Conservation (phyloP, 2,888 invertebrate genomes). For the Drosophila cognata region DNA sequence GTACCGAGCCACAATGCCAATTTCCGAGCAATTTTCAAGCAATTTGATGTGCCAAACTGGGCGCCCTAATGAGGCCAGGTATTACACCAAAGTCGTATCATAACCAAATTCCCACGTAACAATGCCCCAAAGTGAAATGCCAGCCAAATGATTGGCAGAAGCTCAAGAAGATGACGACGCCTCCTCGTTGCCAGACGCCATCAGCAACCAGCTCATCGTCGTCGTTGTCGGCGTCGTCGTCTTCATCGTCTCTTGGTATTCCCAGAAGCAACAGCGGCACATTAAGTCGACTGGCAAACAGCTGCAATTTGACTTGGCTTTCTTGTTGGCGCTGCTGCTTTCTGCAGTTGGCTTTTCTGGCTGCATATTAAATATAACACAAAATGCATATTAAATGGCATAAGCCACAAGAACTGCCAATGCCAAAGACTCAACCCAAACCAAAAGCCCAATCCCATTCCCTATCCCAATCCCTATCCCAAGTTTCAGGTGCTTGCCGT, state of each 20-base stretch:
- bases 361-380: conserved; percentile 83
- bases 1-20: conserved; percentile 48
- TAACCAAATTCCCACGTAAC: conserved; percentile 78
- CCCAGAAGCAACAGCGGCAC: conserved; percentile 71
- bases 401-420: conserved; percentile 72
- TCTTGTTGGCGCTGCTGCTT: conserved; percentile 20
- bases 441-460: background rate
- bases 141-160: conserved; percentile 59
- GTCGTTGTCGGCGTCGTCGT: conserved; percentile 7
- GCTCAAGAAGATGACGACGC: conserved; percentile 29
- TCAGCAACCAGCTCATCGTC: conserved; percentile 26
- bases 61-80: conserved; percentile 71
- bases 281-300: conserved; percentile 72
- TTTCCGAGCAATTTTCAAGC: conserved; percentile 72
- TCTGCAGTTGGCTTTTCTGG: conserved; percentile 45
- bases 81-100: conserved; percentile 45
- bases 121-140: conserved; percentile 76
- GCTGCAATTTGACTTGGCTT: conserved; percentile 70
- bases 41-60: conserved; percentile 66
- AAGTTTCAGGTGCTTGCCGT: conserved; percentile 43
- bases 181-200: conserved; percentile 43
- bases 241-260: conserved; percentile 50
- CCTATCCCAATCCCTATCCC: background rate
- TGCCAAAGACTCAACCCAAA: conserved; percentile 23
- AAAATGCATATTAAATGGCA: conserved; percentile 84